A percentile compares a stretch with the other conserved stretches of the same genome.
Conservation (phyloP, 2,113 vertebrate genomes). For the Calidris pygmaea region DNA sequence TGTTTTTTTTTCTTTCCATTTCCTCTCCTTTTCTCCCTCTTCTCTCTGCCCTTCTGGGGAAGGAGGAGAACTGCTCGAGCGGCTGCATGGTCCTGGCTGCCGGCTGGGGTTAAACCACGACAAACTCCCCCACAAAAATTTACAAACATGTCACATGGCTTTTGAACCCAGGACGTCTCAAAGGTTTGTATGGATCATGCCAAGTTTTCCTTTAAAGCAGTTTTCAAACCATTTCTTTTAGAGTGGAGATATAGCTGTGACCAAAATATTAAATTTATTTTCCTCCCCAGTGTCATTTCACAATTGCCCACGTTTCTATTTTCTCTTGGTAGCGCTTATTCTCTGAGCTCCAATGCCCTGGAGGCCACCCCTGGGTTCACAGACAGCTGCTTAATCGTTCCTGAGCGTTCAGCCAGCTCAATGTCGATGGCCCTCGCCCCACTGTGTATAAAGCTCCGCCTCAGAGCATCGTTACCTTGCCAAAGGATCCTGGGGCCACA, state of each 20-base stretch:
- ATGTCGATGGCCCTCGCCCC: background rate
- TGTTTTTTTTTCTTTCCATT: background rate
- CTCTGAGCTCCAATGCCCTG: background rate
- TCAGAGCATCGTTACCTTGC: fast-evolving
- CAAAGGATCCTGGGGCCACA: background rate
- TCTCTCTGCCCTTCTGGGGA: background rate
- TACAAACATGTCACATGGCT: background rate
- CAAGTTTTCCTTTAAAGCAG: background rate
- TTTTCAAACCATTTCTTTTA: background rate
- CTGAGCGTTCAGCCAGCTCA: background rate
- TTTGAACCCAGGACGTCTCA: background rate
- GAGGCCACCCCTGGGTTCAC: background rate
- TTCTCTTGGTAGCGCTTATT: background rate
- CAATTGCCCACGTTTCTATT: background rate
- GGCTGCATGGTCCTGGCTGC: too few species aligned
- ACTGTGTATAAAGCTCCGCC: background rate
- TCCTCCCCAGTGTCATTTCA: background rate
- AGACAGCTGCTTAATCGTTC: background rate
- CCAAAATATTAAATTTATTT: background rate
- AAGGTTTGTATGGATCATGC: background rate
- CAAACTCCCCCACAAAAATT: background rate
- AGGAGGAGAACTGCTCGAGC: background rate
- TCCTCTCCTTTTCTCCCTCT: background rate
- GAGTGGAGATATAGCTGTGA: background rate
- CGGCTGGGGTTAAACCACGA: background rate